phyloP scores from a whole-genome alignment of 2,888 invertebrate genomes.

The Glaucopsyche alexis region DNA sequence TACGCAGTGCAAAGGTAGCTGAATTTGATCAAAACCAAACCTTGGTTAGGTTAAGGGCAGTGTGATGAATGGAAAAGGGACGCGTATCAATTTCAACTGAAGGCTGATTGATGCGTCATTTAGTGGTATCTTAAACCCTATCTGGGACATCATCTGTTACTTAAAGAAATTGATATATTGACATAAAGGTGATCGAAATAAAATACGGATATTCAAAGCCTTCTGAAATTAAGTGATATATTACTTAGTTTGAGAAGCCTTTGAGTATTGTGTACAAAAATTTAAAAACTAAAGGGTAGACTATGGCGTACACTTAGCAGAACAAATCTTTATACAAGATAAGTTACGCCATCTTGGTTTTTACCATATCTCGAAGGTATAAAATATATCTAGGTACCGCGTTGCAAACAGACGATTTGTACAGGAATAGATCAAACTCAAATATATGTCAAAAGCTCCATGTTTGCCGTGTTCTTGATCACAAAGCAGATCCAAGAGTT shows the following conservation, averaged over 20 bases:
- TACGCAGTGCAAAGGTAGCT: neutral
- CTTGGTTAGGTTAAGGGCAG: conserved; percentile 32
- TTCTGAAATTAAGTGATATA: too few relatives aligned
- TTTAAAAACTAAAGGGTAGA: too few relatives aligned
- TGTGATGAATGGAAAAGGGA: conserved; percentile 42
- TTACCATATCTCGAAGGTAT: too few relatives aligned
- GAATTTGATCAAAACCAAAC: conserved; percentile 30
- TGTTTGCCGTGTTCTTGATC: conserved; percentile 33
- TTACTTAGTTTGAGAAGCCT: too few relatives aligned
- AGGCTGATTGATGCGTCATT: conserved; percentile 42
- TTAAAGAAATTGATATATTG: conserved; percentile 7
- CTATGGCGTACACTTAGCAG: too few relatives aligned
- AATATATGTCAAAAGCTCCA: neutral
- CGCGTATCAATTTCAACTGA: conserved; percentile 40
- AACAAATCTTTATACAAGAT: too few relatives aligned
- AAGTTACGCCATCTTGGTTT: too few relatives aligned
- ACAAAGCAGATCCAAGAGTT: conserved; percentile 33
- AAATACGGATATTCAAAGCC: too few relatives aligned
- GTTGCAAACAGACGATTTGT: too few relatives aligned
- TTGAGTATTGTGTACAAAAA: too few relatives aligned
- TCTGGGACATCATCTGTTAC: conserved; percentile 31
- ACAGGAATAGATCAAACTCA: too few relatives aligned
- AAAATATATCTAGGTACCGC: too few relatives aligned
- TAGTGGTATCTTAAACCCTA: conserved; percentile 39
- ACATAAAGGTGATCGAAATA: neutral